phyloP scores from a whole-genome alignment of 2,888 invertebrate species.

The Himalopsyche japonica region DNA sequence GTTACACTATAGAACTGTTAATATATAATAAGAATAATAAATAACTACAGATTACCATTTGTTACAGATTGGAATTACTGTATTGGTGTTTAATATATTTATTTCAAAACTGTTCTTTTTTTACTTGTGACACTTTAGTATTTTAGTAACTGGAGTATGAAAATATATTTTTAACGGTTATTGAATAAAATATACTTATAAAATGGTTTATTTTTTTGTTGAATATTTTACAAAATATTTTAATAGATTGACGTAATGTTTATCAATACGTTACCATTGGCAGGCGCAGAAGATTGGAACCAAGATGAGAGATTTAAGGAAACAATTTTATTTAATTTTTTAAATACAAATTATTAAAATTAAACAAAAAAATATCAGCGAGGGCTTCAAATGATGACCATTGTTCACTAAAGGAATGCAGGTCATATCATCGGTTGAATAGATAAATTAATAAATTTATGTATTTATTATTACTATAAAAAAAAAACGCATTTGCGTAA shows the following conservation, averaged over 20 bases:
- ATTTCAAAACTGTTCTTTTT: too few species aligned
- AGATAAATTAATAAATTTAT: slow-evolving; percentile 14
- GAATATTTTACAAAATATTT: not conserved
- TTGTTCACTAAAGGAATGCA: not conserved
- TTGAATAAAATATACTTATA: too few species aligned
- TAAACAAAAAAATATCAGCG: not conserved
- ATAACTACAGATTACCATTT: too few species aligned
- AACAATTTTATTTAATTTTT: not conserved
- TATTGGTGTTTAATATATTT: too few species aligned
- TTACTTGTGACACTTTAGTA: too few species aligned
- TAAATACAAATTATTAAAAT: not conserved
- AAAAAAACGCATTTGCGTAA: slow-evolving; percentile 20
- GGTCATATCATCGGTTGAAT: slow-evolving; percentile 11
- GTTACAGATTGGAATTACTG: too few species aligned
- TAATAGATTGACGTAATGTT: not conserved
- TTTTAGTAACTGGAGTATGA: too few species aligned
- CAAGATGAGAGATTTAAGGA: not conserved
- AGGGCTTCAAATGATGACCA: not conserved
- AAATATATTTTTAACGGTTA: too few species aligned
- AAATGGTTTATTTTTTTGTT: not conserved
- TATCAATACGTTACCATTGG: not conserved
- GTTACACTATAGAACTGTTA: too few species aligned
- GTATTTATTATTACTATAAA: slow-evolving; percentile 7
- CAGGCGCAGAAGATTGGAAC: not conserved
- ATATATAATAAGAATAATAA: too few species aligned